These are phyloP conservation scores for Nymphalis polychloros DNA, from an alignment of 2,888 invertebrate genomes.

Conservation along the genomic window DNA sequence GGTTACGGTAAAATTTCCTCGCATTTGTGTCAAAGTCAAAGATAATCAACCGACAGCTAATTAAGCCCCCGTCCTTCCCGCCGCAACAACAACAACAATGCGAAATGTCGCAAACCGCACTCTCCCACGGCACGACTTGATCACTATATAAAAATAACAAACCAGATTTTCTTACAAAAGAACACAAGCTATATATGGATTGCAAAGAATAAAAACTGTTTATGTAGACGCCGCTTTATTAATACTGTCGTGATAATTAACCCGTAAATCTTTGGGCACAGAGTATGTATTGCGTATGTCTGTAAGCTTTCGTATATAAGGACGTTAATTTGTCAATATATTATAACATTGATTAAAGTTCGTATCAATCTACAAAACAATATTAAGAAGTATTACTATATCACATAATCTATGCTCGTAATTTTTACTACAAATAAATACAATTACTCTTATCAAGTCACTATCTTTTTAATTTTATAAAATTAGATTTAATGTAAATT, in stretches of 20 bases:
- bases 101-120: conserved; percentile 21
- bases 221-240: neutral
- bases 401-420: too few species aligned
- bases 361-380: too few species aligned
- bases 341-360: too few species aligned
- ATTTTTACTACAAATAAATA: neutral
- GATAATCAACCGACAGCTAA: conserved; percentile 21
- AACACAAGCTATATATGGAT: conserved; percentile 42
- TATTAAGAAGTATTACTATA: too few species aligned
- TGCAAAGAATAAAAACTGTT: conserved; percentile 38
- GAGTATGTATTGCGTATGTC: too few species aligned
- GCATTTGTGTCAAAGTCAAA: conserved; percentile 10
- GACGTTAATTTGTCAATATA: too few species aligned
- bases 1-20: conserved; percentile 1
- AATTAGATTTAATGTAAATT: too few species aligned
- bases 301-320: too few species aligned
- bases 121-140: conserved; percentile 24
- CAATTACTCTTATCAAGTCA: too few species aligned
- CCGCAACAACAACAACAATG: conserved; percentile 18
- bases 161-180: conserved; percentile 8
- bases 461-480: too few species aligned
- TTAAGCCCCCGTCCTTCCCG: neutral
- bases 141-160: conserved; percentile 20
- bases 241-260: neutral
- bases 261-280: too few species aligned